Evolutionary conservation across 2,888 invertebrate species (phyloP).

Genomic region (Ecdyonurus torrentis): DNA sequence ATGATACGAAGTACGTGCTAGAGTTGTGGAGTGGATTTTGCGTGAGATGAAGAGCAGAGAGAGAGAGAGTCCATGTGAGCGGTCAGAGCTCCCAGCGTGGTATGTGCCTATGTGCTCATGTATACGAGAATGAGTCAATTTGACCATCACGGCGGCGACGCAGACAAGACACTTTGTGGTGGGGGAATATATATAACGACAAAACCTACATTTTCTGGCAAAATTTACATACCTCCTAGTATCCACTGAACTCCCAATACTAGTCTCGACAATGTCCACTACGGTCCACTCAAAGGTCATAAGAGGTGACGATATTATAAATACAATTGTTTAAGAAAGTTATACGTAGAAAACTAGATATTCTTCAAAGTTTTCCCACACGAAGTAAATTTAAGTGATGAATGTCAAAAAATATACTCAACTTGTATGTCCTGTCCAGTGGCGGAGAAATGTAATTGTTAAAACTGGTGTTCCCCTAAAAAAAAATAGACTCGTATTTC

Average conservation of each 20-base stretch:
- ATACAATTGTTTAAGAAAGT: no score
- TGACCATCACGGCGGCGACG: no score
- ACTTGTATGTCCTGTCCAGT: neutral
- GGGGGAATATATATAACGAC: neutral
- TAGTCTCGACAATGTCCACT: neutral
- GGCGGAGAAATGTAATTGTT: neutral
- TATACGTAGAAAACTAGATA: neutral
- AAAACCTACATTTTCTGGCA: neutral
- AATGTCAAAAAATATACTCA: neutral
- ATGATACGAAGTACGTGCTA: no score
- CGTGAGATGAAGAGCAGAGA: no score
- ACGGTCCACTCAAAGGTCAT: neutral
- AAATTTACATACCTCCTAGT: neutral
- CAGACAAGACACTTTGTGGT: neutral
- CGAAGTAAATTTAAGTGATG: no score
- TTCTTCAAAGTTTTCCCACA: neutral
- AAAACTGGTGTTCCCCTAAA: neutral
- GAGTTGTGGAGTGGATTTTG: no score
- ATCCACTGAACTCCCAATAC: neutral
- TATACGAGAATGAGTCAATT: no score
- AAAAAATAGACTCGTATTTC: neutral
- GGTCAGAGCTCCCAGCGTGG: no score
- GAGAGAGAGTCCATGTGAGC: no score
- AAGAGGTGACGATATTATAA: neutral
- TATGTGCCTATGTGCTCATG: no score